Percentiles rank a stretch among this genome's conserved stretches.
These are phyloP conservation scores for Rhynchopsitta pachyrhyncha DNA, from an alignment of 2,113 vertebrate species.

Conservation along the genomic window DNA sequence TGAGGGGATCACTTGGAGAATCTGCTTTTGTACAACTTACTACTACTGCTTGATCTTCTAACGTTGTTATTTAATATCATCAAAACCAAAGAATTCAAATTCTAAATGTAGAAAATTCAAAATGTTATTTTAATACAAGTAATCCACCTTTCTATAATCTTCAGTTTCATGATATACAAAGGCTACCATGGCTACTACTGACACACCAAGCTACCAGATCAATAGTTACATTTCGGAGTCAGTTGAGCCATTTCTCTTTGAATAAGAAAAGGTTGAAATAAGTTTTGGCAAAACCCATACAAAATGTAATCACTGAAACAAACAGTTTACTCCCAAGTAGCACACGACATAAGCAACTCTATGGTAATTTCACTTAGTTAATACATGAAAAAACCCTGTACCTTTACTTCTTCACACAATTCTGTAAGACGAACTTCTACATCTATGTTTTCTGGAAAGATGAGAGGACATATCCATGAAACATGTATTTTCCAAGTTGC, in stretches of 20 bases:
- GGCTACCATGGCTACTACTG: background rate
- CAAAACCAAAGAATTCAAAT: background rate
- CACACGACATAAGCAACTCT: background rate
- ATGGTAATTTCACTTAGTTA: background rate
- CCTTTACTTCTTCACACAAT: slow-evolving; percentile 95
- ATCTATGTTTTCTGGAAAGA: slow-evolving; percentile 91
- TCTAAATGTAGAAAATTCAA: background rate
- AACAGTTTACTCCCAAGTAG: background rate
- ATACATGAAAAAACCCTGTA: slow-evolving; percentile 62
- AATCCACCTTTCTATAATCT: background rate
- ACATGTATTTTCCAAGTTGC: slow-evolving; percentile 14
- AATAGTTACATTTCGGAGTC: background rate
- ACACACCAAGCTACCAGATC: background rate
- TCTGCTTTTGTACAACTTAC: background rate
- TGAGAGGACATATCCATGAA: slow-evolving; percentile 48
- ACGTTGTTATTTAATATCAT: background rate
- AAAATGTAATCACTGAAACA: background rate
- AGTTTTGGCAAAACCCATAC: background rate
- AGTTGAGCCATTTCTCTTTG: background rate
- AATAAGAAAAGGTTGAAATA: background rate
- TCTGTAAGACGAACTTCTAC: slow-evolving; percentile 90
- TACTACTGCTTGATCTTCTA: background rate
- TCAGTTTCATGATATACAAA: background rate
- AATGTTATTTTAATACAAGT: background rate
- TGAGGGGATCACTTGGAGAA: background rate